Evolutionary conservation across 2,113 vertebrate species (phyloP).

Genomic region (Alexandromys fortis): DNA sequence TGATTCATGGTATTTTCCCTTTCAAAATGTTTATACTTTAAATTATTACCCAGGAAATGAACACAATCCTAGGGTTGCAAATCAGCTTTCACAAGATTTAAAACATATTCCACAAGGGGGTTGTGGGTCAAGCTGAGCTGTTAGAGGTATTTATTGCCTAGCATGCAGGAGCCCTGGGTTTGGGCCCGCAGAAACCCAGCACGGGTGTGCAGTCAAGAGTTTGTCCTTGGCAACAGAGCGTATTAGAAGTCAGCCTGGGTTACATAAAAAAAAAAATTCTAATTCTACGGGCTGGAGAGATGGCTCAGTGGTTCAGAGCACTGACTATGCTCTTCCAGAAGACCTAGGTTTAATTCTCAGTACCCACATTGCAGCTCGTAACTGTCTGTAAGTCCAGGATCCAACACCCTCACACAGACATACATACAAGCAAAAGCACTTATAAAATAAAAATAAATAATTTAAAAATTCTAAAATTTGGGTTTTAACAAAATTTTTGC

Average conservation of each 20-base stretch:
- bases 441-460: background rate
- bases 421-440: background rate
- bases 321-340: background rate
- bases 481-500: slow-evolving; percentile 1
- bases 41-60: slow-evolving; percentile 17
- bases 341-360: background rate
- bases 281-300: background rate
- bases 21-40: background rate
- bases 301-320: background rate
- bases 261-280: background rate
- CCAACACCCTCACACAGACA: background rate
- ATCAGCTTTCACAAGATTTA: background rate
- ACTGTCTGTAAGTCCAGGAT: background rate
- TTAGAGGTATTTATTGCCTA: no score
- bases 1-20: slow-evolving; percentile 28
- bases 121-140: background rate
- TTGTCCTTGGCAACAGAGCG: background rate
- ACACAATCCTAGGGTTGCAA: background rate
- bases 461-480: background rate
- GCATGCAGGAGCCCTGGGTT: background rate
- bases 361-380: background rate
- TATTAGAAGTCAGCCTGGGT: background rate
- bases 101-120: background rate
- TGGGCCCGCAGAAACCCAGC: no score
- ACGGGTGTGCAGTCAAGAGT: background rate